A percentile compares a stretch with the other conserved stretches of the same genome.
phyloP scores from a whole-genome alignment of 2,113 vertebrate species.

The Calcarius ornatus region DNA sequence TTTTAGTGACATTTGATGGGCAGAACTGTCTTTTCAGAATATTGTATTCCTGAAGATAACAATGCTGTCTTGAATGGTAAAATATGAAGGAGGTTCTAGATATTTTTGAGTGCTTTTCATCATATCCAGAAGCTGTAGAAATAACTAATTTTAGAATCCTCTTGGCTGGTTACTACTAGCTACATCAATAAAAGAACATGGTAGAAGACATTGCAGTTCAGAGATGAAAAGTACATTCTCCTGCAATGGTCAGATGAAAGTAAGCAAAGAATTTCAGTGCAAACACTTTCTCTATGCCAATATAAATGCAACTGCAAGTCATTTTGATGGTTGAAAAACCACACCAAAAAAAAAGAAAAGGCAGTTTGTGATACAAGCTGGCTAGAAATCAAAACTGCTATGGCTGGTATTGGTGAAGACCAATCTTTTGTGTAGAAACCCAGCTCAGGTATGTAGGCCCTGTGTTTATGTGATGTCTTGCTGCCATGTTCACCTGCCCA shows the following conservation, averaged over 20 bases:
- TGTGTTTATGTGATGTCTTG: neutral
- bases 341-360: neutral
- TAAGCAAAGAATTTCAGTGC: neutral
- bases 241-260: neutral
- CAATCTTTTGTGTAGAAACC: neutral
- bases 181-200: neutral
- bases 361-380: neutral
- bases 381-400: neutral
- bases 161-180: neutral
- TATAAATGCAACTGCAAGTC: neutral
- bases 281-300: neutral
- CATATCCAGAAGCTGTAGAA: neutral
- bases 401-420: neutral
- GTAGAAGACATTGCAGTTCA: neutral
- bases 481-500: fast-evolving
- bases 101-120: neutral
- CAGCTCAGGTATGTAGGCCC: fast-evolving
- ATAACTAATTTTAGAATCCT: neutral
- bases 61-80: neutral
- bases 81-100: neutral
- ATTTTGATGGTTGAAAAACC: neutral
- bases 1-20: neutral
- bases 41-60: neutral
- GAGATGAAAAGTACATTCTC: neutral
- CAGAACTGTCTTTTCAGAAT: neutral